Conservation (phyloP, 2,113 vertebrate genomes). For the Paedocypris sp. region DNA sequence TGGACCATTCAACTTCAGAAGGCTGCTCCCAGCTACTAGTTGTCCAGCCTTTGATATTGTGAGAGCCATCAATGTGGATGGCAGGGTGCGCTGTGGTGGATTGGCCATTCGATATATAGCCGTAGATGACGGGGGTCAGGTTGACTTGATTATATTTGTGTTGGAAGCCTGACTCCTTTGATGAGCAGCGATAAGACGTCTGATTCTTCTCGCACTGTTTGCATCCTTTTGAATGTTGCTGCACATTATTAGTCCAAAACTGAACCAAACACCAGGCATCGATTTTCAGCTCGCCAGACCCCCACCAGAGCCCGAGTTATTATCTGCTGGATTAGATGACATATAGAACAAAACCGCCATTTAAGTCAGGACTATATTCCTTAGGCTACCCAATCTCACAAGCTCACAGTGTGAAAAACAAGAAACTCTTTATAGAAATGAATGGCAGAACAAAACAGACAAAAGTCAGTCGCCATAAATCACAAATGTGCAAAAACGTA, state of each 20-base stretch:
- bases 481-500: no score
- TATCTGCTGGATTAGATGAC: neutral
- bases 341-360: neutral
- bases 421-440: no score
- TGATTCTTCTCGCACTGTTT: neutral
- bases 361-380: neutral
- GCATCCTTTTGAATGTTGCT: neutral
- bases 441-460: no score
- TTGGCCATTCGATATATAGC: conserved; percentile 17
- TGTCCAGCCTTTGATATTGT: conserved; percentile 48
- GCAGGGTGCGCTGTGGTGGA: conserved; percentile 23
- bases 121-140: conserved; percentile 19
- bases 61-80: conserved; percentile 43
- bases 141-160: conserved; percentile 19
- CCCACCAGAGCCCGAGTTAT: neutral
- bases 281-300: neutral
- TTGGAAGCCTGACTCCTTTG: conserved; percentile 1
- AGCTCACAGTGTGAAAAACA: no score
- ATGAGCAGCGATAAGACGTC: neutral
- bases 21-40: conserved; percentile 43
- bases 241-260: neutral
- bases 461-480: no score
- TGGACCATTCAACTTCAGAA: conserved; percentile 41
- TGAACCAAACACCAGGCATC: neutral
- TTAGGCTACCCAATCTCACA: no score